Evolutionary conservation across 1,140 invertebrate genomes (phyloP).

Genomic region (Trichonephila clavipes): DNA sequence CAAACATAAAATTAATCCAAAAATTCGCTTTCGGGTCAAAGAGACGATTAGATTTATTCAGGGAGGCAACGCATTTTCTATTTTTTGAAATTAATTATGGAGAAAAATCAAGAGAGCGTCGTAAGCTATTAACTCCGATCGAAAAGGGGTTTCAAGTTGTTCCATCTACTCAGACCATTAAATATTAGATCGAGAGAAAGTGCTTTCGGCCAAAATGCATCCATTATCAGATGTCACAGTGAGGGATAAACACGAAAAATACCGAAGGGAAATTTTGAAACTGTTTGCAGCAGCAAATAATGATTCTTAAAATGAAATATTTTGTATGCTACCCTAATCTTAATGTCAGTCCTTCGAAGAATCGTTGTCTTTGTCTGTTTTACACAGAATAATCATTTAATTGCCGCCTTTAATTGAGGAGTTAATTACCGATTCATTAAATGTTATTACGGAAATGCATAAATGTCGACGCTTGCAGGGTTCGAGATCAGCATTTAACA

Average conservation of each 20-base stretch:
- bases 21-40: too few relatives aligned
- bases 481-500: background rate
- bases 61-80: too few relatives aligned
- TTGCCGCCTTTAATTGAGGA: background rate
- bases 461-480: background rate
- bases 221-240: background rate
- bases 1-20: too few relatives aligned
- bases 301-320: slow-evolving; percentile 22
- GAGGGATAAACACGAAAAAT: background rate
- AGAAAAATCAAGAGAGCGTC: too few relatives aligned
- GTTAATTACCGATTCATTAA: background rate
- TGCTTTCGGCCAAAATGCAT: background rate
- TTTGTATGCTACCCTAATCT: background rate
- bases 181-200: background rate
- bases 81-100: too few relatives aligned
- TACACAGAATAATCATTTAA: background rate
- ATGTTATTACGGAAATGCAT: background rate
- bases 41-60: too few relatives aligned
- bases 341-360: background rate
- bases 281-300: background rate
- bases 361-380: background rate
- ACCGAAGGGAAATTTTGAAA: background rate
- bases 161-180: background rate
- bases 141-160: background rate
- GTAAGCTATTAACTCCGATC: background rate